Evolutionary conservation across 2,113 vertebrate genomes (phyloP), one percentile per base, ranked within the genome.

Genomic region (Odontesthes bonariensis): DNA sequence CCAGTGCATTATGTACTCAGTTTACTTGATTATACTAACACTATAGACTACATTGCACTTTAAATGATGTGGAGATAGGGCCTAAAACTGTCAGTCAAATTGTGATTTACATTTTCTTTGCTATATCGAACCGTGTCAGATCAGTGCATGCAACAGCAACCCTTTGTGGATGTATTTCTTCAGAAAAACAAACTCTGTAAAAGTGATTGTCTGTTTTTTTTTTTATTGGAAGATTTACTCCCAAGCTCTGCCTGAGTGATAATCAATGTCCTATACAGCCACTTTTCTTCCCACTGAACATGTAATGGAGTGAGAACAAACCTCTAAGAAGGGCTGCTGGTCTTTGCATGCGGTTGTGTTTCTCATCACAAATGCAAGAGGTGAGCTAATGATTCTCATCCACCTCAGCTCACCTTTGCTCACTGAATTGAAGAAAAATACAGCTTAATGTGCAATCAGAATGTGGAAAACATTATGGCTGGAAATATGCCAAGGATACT

Each of bases 271-370:
- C 77, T 80, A 62, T 81, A 77, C 79, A 77, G 77, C 75, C 82
- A 79, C 69, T 88, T 87, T 83, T 71, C 86, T 86, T 88, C 86
- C 66, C 83, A 72, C 74, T 88, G 85, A 75, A 78, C 80, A 75
- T 86, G 83, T 87, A 90, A 87, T 86, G 84, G 86, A 89, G 83
- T 87, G 86, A 76, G 71, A 83, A 89, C 85, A 91, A 88, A 57
- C 75, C 75, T 73, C 40, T 86, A 35, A 59, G 83, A 83, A 53
- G 69, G 47, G 71, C 69, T 59, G 68, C 73, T 73, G 86, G 80
- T 76, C 76, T 86, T 73, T 85, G 27, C 74, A 63, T 38, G 44
- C 80, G 32, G 63, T 63, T 46, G 65, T 79, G 77, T 72, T n/a
- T 53, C 61, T 42, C 69, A 69, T 63, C 71, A 53, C 32, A 66